Base-by-base conservation (phyloP, 2,797 vertebrate species). In the Coregonus ussuriensis region DNA sequence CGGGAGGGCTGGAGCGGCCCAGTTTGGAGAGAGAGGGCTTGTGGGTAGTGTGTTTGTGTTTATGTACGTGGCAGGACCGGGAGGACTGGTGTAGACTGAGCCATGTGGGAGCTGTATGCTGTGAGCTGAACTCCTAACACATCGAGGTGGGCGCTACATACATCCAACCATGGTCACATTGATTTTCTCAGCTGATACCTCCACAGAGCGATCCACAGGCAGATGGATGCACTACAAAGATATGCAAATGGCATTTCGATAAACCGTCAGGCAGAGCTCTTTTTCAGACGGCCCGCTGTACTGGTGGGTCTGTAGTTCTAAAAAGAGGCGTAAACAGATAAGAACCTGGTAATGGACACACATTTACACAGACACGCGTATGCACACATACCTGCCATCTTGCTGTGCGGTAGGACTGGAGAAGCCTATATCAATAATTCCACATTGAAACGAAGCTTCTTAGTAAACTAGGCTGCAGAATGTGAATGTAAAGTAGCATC, bases 151-250 rank as follows among this genome's bases (percentile, higher is more conserved):
- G 84, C 80, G 79, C 85, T 89, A 91, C 89, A 88, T 92, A 92
- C 90, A 83, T 90, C 88, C 92, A 90, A 83, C 89, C 92, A 88
- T 84, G 92, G 25, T 7, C 63, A 29, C 51, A 59, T 59, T 59
- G 56, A 59, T 59, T 59, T 59, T n/a, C 56, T 82, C 86, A 91
- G 91, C 91, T 93, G 93, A 94, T 94, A 92, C 94, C 93, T 92
- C 88, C 93, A 92, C 93, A 91, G 91, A 93, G 91, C 86, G 86
- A 89, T 94, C 93, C 91, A 91, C 92, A 81, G 93, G 87, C 93
- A 91, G 93, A 92, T 91, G 91, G 92, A 92, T 93, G 91, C 90
- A 93, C 93, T 94, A 94, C 93, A 95, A 95, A 95, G 95, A 93
- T 94, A 95, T 95, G 94, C 93, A 95, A 95, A 95, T 94, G 84